These are phyloP conservation scores for Leptoteleia sp. DNA, from an alignment of 1,140 invertebrate species.

Conservation along the genomic window DNA sequence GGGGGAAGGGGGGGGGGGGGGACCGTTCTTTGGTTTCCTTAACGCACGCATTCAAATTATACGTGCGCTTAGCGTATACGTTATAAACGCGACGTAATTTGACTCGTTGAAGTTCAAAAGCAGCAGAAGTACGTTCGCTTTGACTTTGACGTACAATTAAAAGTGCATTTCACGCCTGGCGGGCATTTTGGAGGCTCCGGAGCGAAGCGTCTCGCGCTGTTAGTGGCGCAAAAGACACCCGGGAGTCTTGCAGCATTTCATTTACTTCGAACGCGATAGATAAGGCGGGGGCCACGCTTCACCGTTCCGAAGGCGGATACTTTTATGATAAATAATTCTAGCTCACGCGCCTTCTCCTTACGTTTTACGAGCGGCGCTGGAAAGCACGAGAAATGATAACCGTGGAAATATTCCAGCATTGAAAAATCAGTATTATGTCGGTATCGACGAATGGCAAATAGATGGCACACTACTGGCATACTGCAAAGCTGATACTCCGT, in stretches of 20 bases:
- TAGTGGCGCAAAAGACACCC: constrained; percentile 28
- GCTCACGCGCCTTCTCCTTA: too few species aligned
- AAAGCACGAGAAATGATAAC: too few species aligned
- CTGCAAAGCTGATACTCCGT: too few species aligned
- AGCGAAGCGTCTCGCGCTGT: constrained; percentile 25
- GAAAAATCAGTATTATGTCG: too few species aligned
- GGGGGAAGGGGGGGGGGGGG: too few species aligned
- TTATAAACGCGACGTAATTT: constrained; percentile 66
- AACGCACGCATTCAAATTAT: constrained; percentile 37
- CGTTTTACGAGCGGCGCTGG: too few species aligned
- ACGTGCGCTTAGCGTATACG: constrained; percentile 30
- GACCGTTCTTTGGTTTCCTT: constrained; percentile 34
- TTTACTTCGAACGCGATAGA: constrained; percentile 27
- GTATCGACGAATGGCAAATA: too few species aligned
- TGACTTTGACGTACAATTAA: constrained; percentile 72
- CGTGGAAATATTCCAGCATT: too few species aligned
- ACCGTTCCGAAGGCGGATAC: not conserved
- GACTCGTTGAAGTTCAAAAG: constrained; percentile 61
- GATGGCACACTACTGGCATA: too few species aligned
- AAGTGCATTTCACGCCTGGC: constrained; percentile 69
- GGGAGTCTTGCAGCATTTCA: constrained; percentile 36
- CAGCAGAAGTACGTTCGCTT: constrained; percentile 67
- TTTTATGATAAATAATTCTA: too few species aligned
- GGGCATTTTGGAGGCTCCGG: constrained; percentile 63
- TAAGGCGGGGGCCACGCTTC: not conserved